phyloP scores from a whole-genome alignment of 2,888 invertebrate species.

The Pogonocherus hispidulus region DNA sequence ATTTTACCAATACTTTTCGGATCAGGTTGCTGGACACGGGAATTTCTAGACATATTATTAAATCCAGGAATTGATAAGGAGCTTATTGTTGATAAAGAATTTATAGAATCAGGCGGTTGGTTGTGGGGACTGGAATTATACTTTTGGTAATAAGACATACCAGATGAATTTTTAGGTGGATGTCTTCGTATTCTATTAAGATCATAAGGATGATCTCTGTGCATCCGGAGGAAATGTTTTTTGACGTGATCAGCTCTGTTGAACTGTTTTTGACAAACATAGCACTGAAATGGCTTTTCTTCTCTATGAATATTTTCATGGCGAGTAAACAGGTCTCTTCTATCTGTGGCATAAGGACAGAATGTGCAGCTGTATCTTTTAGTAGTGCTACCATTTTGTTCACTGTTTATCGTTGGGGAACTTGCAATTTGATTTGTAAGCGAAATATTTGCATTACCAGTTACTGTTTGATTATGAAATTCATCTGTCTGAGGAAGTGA shows the following conservation, averaged over 20 bases:
- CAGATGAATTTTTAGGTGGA: constrained; percentile 73
- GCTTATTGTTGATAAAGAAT: constrained; percentile 52
- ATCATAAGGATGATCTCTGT: constrained; percentile 90
- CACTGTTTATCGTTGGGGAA: constrained; percentile 48
- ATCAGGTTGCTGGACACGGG: constrained; percentile 55
- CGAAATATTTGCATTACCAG: constrained; percentile 41
- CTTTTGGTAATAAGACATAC: constrained; percentile 69
- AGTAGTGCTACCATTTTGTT: constrained; percentile 49
- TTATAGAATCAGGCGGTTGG: constrained; percentile 57
- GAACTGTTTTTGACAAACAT: constrained; percentile 92
- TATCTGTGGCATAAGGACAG: constrained; percentile 93
- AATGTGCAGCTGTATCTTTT: constrained; percentile 89
- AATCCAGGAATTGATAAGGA: constrained; percentile 64
- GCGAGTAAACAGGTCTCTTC: constrained; percentile 90
- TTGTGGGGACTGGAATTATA: constrained; percentile 61
- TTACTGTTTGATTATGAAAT: constrained; percentile 47
- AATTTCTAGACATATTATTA: constrained; percentile 58
- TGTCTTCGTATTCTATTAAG: constrained; percentile 83
- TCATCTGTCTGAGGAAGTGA: constrained; percentile 46
- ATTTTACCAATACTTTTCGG: constrained; percentile 54
- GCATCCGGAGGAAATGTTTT: constrained; percentile 93
- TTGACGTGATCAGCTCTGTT: constrained; percentile 95
- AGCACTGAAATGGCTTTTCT: constrained; percentile 95
- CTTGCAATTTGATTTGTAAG: constrained; percentile 48
- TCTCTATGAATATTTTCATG: constrained; percentile 95